These are phyloP conservation scores for Coecobrya sp. DNA, from an alignment of 2,888 invertebrate genomes.

Conservation along the genomic window DNA sequence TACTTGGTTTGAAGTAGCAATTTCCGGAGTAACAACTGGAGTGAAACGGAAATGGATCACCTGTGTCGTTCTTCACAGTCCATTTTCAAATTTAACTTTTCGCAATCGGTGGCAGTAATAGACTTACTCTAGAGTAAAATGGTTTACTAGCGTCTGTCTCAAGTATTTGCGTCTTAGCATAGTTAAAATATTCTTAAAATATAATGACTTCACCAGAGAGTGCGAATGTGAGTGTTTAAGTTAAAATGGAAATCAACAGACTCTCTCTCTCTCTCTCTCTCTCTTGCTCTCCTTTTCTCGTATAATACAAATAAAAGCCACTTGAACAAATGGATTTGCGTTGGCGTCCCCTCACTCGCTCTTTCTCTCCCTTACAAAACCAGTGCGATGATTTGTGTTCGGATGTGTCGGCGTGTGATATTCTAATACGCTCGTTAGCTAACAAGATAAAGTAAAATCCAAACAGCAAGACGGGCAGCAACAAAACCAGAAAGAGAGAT, in stretches of 20 bases:
- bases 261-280: constrained; percentile 1
- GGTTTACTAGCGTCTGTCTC: neutral
- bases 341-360: constrained; percentile 35
- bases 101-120: neutral
- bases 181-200: constrained; percentile 38
- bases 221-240: constrained; percentile 49
- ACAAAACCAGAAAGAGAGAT: too few species aligned
- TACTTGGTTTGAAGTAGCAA: constrained; percentile 30
- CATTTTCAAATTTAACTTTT: constrained; percentile 7
- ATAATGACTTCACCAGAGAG: neutral
- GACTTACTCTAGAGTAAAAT: neutral
- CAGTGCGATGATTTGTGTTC: constrained; percentile 22
- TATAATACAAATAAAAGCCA: constrained; percentile 48
- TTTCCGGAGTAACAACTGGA: constrained; percentile 24
- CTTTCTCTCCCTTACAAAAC: neutral
- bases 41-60: constrained; percentile 44
- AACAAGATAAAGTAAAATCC: constrained; percentile 50
- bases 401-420: constrained; percentile 31
- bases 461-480: constrained; percentile 14
- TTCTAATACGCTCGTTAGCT: constrained; percentile 56
- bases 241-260: constrained; percentile 69
- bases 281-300: constrained; percentile 3
- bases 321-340: constrained; percentile 70
- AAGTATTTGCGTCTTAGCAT: neutral
- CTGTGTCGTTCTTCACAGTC: constrained; percentile 18